These are phyloP conservation scores for Gerris lacustris DNA, from an alignment of 2,888 invertebrate species.

Conservation along the genomic window DNA sequence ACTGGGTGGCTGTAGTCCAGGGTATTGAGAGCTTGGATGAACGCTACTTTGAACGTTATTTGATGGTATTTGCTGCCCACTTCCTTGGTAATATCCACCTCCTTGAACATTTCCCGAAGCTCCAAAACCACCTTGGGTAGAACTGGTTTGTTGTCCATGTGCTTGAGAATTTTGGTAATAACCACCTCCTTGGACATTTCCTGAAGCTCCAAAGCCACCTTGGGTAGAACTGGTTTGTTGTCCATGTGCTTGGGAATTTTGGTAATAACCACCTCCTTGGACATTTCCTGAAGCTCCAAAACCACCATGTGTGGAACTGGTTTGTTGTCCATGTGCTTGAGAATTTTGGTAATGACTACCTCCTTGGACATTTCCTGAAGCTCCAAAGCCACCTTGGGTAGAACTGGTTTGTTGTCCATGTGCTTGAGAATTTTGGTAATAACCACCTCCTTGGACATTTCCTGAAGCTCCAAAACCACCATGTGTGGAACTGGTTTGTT, in stretches of 20 bases:
- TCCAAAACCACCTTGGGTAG: background rate
- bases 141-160: background rate
- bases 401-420: background rate
- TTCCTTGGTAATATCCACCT: background rate
- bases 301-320: background rate
- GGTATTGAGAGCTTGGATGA: too few relatives aligned
- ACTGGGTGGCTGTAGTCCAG: too few relatives aligned
- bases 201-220: background rate
- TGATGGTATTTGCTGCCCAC: background rate
- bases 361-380: constrained; percentile 17
- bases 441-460: background rate
- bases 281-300: background rate
- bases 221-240: background rate
- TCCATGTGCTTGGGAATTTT: background rate
- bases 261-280: background rate
- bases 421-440: background rate
- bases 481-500: background rate
- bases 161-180: background rate
- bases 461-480: background rate
- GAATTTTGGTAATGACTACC: background rate
- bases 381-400: constrained; percentile 10
- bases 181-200: background rate
- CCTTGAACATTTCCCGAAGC: background rate
- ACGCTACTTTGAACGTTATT: background rate
- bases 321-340: background rate